phyloP scores from a whole-genome alignment of 2,113 vertebrate genomes.

The Hemicordylus capensis region DNA sequence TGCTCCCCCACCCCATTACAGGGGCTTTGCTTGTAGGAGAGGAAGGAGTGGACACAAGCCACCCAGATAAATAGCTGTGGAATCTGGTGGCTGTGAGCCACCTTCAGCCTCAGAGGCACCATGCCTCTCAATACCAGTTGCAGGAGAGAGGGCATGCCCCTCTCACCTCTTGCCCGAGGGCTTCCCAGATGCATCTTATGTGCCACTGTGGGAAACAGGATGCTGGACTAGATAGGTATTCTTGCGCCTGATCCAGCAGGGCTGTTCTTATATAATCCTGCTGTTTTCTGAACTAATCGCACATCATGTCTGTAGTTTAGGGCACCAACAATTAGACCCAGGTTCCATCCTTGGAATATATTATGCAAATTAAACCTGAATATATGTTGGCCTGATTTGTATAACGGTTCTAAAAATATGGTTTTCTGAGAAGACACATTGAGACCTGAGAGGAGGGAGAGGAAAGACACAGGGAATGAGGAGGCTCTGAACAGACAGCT shows the following conservation, averaged over 20 bases:
- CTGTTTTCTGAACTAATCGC: accelerated
- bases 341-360: not conserved
- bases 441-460: not conserved
- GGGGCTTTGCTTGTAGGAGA: not conserved
- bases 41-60: not conserved
- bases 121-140: too few species aligned
- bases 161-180: too few species aligned
- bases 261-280: too few species aligned
- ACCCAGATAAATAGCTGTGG: not conserved
- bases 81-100: too few species aligned
- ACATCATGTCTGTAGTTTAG: not conserved
- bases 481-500: too few species aligned
- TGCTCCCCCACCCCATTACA: not conserved
- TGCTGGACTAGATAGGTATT: too few species aligned
- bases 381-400: not conserved
- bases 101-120: too few species aligned
- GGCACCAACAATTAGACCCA: not conserved
- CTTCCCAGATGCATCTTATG: too few species aligned
- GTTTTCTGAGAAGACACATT: not conserved
- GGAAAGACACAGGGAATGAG: not conserved
- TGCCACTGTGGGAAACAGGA: too few species aligned
- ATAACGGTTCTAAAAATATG: not conserved
- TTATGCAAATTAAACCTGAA: not conserved
- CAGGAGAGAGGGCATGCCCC: too few species aligned
- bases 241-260: too few species aligned